Conservation (phyloP, 2,888 invertebrate genomes). For the Trissoscelio sp. region DNA sequence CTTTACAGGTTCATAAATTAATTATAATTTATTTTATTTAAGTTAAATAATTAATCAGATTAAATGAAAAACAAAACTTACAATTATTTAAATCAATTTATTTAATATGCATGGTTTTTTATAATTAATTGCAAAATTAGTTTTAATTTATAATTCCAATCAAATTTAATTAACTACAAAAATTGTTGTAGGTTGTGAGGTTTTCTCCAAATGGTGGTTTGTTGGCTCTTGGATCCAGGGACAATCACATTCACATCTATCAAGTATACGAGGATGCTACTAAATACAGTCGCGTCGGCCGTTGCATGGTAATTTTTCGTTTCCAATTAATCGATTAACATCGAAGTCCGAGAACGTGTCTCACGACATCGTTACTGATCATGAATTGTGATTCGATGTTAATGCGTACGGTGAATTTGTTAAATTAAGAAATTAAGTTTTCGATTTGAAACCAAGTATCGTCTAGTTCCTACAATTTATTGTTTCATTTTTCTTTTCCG, state of each 20-base stretch:
- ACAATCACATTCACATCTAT: slow-evolving; percentile 95
- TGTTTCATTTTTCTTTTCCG: slow-evolving; percentile 66
- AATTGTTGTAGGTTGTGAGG: slow-evolving; percentile 90
- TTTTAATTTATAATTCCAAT: too few relatives aligned
- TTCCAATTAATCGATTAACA: slow-evolving; percentile 51
- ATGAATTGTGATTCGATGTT: slow-evolving; percentile 39
- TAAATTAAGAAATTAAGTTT: slow-evolving; percentile 34
- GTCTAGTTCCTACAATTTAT: slow-evolving; percentile 7
- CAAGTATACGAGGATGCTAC: slow-evolving; percentile 90
- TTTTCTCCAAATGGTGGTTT: slow-evolving; percentile 92
- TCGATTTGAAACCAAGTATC: slow-evolving; percentile 8
- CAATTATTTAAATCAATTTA: too few relatives aligned
- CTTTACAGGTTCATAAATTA: slow-evolving; percentile 85
- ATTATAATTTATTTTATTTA: too few relatives aligned
- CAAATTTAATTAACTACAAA: too few relatives aligned
- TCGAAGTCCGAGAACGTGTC: slow-evolving; percentile 44
- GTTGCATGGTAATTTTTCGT: slow-evolving; percentile 89
- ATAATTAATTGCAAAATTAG: too few relatives aligned
- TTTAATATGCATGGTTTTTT: too few relatives aligned
- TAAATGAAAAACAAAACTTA: too few relatives aligned
- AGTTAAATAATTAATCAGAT: too few relatives aligned
- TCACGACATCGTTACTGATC: slow-evolving; percentile 45
- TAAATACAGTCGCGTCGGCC: slow-evolving; percentile 91
- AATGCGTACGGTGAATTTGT: slow-evolving; percentile 11
- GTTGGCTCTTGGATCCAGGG: slow-evolving; percentile 93